A percentile compares a stretch with the other conserved stretches of the same genome.
These are phyloP conservation scores for Dasyornis broadbenti DNA, from an alignment of 2,113 vertebrate species.

Conservation along the genomic window DNA sequence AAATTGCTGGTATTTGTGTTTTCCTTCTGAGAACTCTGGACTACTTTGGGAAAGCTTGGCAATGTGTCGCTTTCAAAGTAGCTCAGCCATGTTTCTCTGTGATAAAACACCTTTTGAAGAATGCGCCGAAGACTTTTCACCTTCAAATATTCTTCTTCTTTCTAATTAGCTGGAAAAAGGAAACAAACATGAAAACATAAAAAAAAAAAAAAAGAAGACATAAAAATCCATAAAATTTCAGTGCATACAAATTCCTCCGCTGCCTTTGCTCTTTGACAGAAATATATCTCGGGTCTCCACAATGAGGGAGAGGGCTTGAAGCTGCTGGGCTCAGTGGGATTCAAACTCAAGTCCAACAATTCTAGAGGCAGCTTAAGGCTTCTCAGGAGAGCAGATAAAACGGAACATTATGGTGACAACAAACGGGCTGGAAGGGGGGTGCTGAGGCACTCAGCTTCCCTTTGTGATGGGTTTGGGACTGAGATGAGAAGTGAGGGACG, in stretches of 20 bases:
- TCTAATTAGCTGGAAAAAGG: neutral
- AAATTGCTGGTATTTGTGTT: neutral
- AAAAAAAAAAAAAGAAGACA: neutral
- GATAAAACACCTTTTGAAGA: neutral
- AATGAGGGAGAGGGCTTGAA: neutral
- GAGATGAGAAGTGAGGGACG: neutral
- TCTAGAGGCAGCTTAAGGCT: neutral
- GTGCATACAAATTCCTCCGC: neutral
- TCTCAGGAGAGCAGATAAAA: neutral
- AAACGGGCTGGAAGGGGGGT: neutral
- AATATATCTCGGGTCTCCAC: neutral
- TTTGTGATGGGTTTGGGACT: neutral
- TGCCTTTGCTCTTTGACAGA: neutral
- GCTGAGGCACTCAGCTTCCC: neutral
- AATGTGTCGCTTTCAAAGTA: neutral
- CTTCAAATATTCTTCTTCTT: neutral
- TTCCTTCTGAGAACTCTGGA: neutral
- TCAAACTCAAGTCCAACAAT: neutral
- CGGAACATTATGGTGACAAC: neutral
- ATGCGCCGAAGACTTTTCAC: neutral
- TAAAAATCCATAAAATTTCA: neutral
- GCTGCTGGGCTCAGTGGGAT: neutral
- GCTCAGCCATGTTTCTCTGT: neutral
- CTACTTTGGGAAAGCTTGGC: neutral
- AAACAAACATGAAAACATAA: neutral